Conservation (phyloP, 2,113 vertebrate species). For the Dasyurus viverrinus region DNA sequence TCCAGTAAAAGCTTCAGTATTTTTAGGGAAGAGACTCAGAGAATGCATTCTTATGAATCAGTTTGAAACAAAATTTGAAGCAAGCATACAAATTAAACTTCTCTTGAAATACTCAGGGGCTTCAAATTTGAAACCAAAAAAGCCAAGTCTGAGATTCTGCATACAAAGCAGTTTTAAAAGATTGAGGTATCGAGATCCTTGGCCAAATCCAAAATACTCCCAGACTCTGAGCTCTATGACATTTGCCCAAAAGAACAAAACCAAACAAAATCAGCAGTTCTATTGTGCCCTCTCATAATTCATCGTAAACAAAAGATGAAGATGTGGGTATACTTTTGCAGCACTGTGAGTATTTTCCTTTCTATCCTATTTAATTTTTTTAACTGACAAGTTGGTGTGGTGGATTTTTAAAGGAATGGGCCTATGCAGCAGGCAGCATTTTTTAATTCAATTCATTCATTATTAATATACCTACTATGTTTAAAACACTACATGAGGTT, state of each 20-base stretch:
- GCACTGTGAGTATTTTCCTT: not conserved
- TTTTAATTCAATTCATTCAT: not conserved
- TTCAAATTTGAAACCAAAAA: conserved; percentile 28
- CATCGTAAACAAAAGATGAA: not conserved
- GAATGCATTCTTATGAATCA: conserved; percentile 29
- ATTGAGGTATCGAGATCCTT: conserved; percentile 23
- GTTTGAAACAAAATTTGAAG: conserved; percentile 26
- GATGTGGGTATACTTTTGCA: not conserved
- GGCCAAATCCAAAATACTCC: conserved; percentile 17
- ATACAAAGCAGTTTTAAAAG: conserved; percentile 12
- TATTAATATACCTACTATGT: not conserved
- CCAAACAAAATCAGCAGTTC: conserved; percentile 26
- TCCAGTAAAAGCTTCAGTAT: not conserved
- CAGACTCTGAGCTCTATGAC: not conserved
- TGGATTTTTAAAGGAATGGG: not conserved
- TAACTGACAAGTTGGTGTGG: conserved; percentile 12
- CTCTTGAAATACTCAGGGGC: conserved; percentile 2
- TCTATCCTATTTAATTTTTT: not conserved
- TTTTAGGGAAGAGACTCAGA: conserved; percentile 31
- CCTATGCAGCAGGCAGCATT: not conserved
- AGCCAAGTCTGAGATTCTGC: not conserved
- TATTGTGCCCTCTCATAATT: not conserved
- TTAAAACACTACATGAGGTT: not conserved
- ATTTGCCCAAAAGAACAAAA: conserved; percentile 25
- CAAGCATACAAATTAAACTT: not conserved